These are phyloP conservation scores for Diloba caeruleocephala DNA, from an alignment of 2,888 invertebrate genomes.

Conservation along the genomic window DNA sequence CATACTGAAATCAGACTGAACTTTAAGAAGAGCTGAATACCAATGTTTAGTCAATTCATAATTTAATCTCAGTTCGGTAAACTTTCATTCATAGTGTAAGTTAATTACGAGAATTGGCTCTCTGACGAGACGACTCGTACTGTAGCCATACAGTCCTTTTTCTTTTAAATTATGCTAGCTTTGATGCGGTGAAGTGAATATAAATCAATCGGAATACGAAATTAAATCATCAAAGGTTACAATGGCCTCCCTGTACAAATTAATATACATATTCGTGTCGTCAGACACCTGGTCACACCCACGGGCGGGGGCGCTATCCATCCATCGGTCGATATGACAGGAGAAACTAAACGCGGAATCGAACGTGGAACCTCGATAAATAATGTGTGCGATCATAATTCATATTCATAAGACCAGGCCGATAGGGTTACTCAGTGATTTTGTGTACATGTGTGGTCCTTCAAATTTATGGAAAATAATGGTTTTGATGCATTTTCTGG, in stretches of 20 bases:
- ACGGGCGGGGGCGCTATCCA: conserved; percentile 56
- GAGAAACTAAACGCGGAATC: conserved; percentile 74
- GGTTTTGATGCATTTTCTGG: too few relatives aligned
- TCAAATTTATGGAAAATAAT: not conserved
- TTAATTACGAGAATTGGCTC: too few relatives aligned
- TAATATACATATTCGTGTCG: conserved; percentile 43
- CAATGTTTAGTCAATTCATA: too few relatives aligned
- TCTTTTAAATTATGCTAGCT: too few relatives aligned
- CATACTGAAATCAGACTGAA: too few relatives aligned
- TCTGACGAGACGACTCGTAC: too few relatives aligned
- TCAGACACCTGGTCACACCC: conserved; percentile 40
- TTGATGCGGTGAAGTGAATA: conserved; percentile 17
- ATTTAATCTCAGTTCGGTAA: too few relatives aligned
- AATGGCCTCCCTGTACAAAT: conserved; percentile 39
- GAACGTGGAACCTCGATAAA: conserved; percentile 71
- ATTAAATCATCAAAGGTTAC: conserved; percentile 34
- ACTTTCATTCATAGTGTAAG: too few relatives aligned
- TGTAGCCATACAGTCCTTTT: too few relatives aligned
- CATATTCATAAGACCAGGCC: conserved; percentile 56
- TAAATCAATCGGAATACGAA: conserved; percentile 11
- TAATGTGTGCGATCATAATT: conserved; percentile 74
- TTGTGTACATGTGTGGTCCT: conserved; percentile 25
- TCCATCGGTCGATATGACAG: conserved; percentile 66
- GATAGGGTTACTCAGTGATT: conserved; percentile 31
- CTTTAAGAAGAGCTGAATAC: too few relatives aligned